Evolutionary conservation across 1,140 invertebrate species (phyloP), one percentile per base, ranked within the genome.

Genomic region (Drosophila nikananu): DNA sequence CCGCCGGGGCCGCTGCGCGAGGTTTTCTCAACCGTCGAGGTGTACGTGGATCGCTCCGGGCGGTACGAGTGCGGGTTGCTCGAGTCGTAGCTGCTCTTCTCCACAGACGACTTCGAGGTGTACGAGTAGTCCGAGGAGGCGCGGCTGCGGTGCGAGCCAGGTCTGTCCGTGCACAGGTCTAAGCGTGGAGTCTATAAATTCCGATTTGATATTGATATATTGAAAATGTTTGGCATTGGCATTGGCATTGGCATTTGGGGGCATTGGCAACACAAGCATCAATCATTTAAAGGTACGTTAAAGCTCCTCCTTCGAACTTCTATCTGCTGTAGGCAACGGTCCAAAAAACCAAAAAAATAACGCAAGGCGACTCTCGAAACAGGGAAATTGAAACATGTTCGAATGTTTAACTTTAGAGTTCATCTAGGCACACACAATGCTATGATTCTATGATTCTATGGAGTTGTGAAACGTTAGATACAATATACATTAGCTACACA

Each of bases 161-260:
- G 96, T 91, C 95, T 95, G 94, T 97, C 96, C 93, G 95, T 95
- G 91, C 97, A 96, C 93, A 96, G 95, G 94, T 97, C 97, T 95
- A 97, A 96, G 78, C 97, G 95, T 93, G 97, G 96, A 94, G 95
- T 97, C 97, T 97, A 95, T 93, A 94, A 95, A 91, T 92, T 92
- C 91, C 84, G 86, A 86, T 90, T 90, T 80, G 74, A 86, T 68
- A 91, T 86, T 91, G 82, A 76, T 61, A 75, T 77, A 82, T 60
- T 81, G 70, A 89, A 63, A 80, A 81, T 42, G 46, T 65, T 70
- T 64, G 62, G 63, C 41, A 49, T 71, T 32, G 64, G 64, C 55
- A 60, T 66, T 41, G 55, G 58, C 41, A 46, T 51, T 77, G 32
- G 27, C n/a, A n/a, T n/a, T n/a, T n/a, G 12, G 21, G 35, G 35